A percentile compares a stretch with the other conserved stretches of the same genome.
phyloP scores from a whole-genome alignment of 2,888 invertebrate species.

The Heliconius erato region DNA sequence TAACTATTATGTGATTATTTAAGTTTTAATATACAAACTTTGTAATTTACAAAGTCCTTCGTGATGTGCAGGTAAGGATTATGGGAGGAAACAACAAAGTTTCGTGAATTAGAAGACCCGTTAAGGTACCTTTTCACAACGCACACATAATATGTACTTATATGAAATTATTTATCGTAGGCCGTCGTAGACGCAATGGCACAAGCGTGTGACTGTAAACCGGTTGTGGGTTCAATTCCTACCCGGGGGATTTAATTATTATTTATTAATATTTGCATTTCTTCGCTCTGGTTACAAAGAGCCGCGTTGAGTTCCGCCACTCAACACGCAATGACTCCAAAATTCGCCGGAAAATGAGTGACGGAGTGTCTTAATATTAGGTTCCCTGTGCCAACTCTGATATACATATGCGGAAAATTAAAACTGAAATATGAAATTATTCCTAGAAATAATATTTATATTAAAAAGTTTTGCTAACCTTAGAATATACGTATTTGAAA shows the following conservation, averaged over 20 bases:
- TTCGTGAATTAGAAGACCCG: slow-evolving; percentile 26
- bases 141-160: too few species aligned
- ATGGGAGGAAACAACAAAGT: slow-evolving; percentile 28
- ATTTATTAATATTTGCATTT: too few species aligned
- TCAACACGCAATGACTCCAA: too few species aligned
- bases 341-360: too few species aligned
- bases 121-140: slow-evolving; percentile 17
- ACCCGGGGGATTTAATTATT: too few species aligned
- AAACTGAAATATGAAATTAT: background rate
- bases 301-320: too few species aligned
- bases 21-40: slow-evolving; percentile 36
- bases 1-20: slow-evolving; percentile 8
- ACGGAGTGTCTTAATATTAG: too few species aligned
- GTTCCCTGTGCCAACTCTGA: too few species aligned
- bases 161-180: background rate
- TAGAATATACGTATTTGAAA: background rate
- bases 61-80: slow-evolving; percentile 23
- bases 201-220: too few species aligned
- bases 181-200: too few species aligned
- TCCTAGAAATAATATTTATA: background rate
- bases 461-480: background rate
- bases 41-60: slow-evolving; percentile 26
- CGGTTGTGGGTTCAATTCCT: too few species aligned
- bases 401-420: background rate
- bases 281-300: too few species aligned